Conservation (phyloP, 2,113 vertebrate genomes). For the Paradisaea rubra region DNA sequence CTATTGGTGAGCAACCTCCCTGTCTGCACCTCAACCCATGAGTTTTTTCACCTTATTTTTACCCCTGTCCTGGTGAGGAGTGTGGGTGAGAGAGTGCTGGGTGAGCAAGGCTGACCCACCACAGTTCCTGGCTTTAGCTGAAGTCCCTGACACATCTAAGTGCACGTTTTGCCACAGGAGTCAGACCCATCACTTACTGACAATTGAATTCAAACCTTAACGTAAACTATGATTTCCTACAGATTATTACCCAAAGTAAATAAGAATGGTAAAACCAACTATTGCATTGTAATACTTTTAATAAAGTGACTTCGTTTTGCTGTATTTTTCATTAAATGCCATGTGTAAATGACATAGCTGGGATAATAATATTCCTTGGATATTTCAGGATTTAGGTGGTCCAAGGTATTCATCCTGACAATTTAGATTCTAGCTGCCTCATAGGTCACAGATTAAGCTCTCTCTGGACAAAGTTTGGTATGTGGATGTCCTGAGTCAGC, state of each 20-base stretch:
- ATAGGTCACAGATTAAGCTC: neutral
- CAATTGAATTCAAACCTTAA: neutral
- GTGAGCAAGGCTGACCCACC: neutral
- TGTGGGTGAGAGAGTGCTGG: accelerated
- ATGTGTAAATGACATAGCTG: neutral
- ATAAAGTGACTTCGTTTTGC: neutral
- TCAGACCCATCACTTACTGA: neutral
- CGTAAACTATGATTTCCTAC: accelerated
- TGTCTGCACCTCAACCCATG: accelerated
- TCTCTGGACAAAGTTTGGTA: neutral
- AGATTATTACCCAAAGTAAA: neutral
- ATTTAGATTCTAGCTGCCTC: neutral
- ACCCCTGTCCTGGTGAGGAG: neutral
- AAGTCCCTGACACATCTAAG: neutral
- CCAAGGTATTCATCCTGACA: accelerated
- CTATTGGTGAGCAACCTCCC: accelerated
- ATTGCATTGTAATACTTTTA: neutral
- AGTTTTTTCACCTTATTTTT: neutral
- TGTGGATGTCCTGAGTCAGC: neutral
- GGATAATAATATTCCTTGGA: neutral
- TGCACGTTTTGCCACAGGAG: neutral
- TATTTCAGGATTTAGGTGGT: neutral
- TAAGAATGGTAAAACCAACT: neutral
- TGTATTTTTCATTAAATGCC: neutral
- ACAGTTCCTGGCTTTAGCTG: neutral